Conservation (phyloP, 2,888 invertebrate species). For the Choristoneura rosaceana region DNA sequence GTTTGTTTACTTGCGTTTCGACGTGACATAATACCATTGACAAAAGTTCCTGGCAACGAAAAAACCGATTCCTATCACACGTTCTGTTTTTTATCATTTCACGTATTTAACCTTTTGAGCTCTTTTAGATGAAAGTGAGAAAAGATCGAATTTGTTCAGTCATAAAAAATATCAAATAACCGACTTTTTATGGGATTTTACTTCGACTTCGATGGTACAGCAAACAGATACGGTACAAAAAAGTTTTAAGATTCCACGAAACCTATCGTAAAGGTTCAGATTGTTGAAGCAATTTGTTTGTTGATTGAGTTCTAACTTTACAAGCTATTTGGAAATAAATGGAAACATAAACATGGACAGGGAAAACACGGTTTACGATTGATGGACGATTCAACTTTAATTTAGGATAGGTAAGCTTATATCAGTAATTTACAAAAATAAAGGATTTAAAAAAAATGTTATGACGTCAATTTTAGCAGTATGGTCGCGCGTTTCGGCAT, state of each 20-base stretch:
- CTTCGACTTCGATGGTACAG: not conserved
- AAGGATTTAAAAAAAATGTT: no score
- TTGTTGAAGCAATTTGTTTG: no score
- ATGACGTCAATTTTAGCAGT: no score
- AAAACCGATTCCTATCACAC: not conserved
- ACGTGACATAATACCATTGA: not conserved
- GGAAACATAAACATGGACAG: no score
- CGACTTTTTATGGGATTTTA: not conserved
- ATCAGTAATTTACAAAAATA: no score
- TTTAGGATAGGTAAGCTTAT: no score
- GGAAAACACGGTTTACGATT: no score
- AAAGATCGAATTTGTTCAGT: constrained; percentile 2
- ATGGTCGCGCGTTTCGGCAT: no score
- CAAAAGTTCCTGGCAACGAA: no score
- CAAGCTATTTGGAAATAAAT: no score
- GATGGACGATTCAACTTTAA: no score
- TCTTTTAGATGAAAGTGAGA: not conserved
- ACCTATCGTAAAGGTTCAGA: not conserved
- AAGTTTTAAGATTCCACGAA: not conserved
- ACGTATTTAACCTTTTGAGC: not conserved
- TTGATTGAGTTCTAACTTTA: no score
- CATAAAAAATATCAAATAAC: not conserved
- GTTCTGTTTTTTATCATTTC: not conserved
- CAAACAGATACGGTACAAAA: not conserved
- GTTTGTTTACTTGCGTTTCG: not conserved